Evolutionary conservation across 1,140 invertebrate species (phyloP).

Genomic region (Leptonema lineaticorne): DNA sequence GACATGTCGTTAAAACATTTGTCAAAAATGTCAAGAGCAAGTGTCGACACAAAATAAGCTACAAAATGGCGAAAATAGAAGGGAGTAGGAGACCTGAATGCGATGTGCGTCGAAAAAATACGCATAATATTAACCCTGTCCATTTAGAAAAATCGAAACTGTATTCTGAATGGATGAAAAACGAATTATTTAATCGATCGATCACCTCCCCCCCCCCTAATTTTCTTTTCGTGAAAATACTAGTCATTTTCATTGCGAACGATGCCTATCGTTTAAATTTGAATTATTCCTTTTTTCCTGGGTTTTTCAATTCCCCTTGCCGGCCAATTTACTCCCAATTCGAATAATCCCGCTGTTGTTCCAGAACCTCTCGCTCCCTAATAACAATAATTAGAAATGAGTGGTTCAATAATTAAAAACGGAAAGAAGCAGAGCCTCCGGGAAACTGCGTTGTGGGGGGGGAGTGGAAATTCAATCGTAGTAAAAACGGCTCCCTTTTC

Average conservation of each 20-base stretch:
- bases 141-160: neutral
- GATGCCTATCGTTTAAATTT: conserved; percentile 12
- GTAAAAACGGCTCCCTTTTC: neutral
- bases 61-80: neutral
- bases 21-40: conserved; percentile 43
- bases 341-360: conserved; percentile 41
- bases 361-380: conserved; percentile 44
- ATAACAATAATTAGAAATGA: conserved; percentile 62
- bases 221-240: too few relatives aligned
- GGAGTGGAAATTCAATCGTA: neutral
- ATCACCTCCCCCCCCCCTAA: too few relatives aligned
- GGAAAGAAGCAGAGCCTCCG: conserved; percentile 49
- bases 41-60: conserved; percentile 35
- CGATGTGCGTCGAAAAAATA: conserved; percentile 36
- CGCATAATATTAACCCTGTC: conserved; percentile 37
- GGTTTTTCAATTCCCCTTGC: conserved; percentile 39
- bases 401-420: conserved; percentile 62
- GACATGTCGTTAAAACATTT: conserved; percentile 44
- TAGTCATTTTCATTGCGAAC: too few relatives aligned
- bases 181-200: neutral
- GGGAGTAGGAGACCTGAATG: too few relatives aligned
- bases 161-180: neutral
- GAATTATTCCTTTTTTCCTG: neutral
- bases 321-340: conserved; percentile 42
- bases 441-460: conserved; percentile 6